A percentile compares a stretch with the other conserved stretches of the same genome.
Evolutionary conservation across 2,888 invertebrate genomes (phyloP).

Genomic region (Choristoneura rosaceana): DNA sequence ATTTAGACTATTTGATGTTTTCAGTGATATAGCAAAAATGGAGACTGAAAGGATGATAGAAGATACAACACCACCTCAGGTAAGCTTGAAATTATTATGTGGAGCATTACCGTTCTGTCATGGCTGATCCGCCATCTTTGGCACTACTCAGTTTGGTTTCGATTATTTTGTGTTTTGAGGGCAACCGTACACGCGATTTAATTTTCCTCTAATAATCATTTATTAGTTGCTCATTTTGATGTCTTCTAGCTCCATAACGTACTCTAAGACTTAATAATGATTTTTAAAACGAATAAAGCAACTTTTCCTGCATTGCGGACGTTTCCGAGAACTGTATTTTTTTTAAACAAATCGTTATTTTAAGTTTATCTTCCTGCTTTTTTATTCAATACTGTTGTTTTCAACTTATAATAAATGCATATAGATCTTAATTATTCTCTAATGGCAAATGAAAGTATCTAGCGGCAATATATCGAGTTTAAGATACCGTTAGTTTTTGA

Average conservation of each 20-base stretch:
- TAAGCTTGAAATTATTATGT: constrained; percentile 65
- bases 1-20: constrained; percentile 77
- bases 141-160: constrained; percentile 61
- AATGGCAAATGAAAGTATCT: neutral
- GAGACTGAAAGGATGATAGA: constrained; percentile 96
- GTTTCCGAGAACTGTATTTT: constrained; percentile 47
- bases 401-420: neutral
- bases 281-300: constrained; percentile 9
- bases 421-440: neutral
- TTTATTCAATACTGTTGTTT: neutral
- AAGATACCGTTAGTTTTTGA: constrained; percentile 35
- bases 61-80: constrained; percentile 86
- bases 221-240: neutral
- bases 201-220: constrained; percentile 8
- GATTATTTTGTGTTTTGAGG: constrained; percentile 65
- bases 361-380: constrained; percentile 25
- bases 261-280: too few species aligned
- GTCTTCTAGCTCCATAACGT: too few species aligned
- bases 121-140: constrained; percentile 80
- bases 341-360: constrained; percentile 29
- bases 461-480: constrained; percentile 6
- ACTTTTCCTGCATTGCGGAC: constrained; percentile 67
- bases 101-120: constrained; percentile 76
- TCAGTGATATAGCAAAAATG: constrained; percentile 92
- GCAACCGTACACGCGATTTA: constrained; percentile 35